phyloP scores from a whole-genome alignment of 2,113 vertebrate species.

The Miniopterus natalensis region DNA sequence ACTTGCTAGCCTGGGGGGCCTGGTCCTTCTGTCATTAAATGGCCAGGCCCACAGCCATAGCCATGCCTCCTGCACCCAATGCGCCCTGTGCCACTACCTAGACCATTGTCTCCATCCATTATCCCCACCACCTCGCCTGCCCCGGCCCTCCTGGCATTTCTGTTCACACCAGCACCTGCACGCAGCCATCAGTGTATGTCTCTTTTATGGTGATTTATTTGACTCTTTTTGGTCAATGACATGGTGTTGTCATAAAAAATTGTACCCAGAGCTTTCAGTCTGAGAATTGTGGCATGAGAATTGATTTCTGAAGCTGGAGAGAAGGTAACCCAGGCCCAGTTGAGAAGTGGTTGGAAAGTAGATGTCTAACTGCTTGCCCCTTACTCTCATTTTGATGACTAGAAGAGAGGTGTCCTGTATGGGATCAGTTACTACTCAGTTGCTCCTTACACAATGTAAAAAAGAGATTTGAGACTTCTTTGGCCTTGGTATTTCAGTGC shows the following conservation, averaged over 20 bases:
- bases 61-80: neutral
- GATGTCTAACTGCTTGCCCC: neutral
- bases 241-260: neutral
- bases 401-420: neutral
- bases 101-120: neutral
- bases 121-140: neutral
- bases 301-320: neutral
- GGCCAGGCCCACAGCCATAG: neutral
- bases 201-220: slow-evolving; percentile 45
- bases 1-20: too few relatives aligned
- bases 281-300: neutral
- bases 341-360: neutral
- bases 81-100: neutral
- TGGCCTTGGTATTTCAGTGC: neutral
- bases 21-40: neutral
- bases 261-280: neutral
- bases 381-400: slow-evolving; percentile 44
- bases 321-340: neutral
- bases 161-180: neutral
- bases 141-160: neutral
- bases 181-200: neutral
- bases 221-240: slow-evolving; percentile 27
- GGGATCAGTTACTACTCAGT: neutral
- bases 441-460: neutral
- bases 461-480: neutral